Conservation (phyloP, 2,888 invertebrate species). For the Netelia inedita region DNA sequence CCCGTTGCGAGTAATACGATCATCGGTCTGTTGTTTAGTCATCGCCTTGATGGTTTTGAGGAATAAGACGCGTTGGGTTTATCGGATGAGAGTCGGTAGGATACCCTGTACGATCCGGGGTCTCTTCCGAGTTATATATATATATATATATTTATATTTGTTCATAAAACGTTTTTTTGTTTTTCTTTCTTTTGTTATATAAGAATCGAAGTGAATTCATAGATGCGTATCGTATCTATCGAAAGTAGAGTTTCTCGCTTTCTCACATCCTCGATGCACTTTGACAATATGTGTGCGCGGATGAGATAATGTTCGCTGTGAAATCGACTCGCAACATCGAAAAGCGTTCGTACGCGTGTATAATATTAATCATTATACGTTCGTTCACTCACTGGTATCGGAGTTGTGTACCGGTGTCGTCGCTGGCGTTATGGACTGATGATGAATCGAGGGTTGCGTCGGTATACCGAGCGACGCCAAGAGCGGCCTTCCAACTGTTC, state of each 20-base stretch:
- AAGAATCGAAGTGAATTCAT: conserved; percentile 22
- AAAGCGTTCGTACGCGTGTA: background rate
- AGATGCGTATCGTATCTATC: conserved; percentile 7
- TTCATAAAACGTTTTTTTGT: conserved; percentile 2
- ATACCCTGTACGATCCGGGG: conserved; percentile 84
- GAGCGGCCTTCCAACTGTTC: conserved; percentile 83
- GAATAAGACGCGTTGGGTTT: conserved; percentile 5
- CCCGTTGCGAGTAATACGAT: conserved; percentile 15
- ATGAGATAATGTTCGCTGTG: conserved; percentile 21
- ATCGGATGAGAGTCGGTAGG: conserved; percentile 68
- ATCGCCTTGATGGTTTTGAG: background rate
- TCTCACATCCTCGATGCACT: conserved; percentile 35
- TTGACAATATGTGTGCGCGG: conserved; percentile 19
- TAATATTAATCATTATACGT: conserved; percentile 26
- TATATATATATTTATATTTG: conserved; percentile 22
- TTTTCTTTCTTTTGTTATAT: background rate
- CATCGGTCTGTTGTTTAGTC: background rate
- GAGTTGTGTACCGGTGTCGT: conserved; percentile 80
- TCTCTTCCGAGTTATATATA: conserved; percentile 62
- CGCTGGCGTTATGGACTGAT: conserved; percentile 70
- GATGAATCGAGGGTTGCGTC: conserved; percentile 74
- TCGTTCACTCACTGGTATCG: conserved; percentile 83
- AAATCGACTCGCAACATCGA: conserved; percentile 12
- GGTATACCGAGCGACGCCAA: conserved; percentile 82
- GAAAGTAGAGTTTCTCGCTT: background rate